Evolutionary conservation across 1,140 invertebrate species (phyloP).

Genomic region (Musca domestica): DNA sequence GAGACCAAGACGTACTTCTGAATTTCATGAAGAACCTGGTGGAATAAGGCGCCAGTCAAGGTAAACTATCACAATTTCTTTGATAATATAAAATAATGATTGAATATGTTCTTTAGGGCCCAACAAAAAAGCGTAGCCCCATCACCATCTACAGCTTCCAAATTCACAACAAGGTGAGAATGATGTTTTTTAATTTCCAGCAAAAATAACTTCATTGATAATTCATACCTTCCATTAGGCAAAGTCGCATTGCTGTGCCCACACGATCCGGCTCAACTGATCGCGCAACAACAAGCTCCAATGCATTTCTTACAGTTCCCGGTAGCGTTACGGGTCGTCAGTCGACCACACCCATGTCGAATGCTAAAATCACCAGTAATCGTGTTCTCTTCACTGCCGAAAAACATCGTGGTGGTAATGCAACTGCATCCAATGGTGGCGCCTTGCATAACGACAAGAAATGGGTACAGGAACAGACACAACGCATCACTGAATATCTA

Average conservation of each 20-base stretch:
- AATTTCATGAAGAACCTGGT: slow-evolving; percentile 32
- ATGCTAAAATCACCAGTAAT: not conserved
- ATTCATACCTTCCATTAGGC: not conserved
- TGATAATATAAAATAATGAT: not conserved
- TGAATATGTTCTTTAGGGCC: not conserved
- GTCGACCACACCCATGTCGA: too few species aligned
- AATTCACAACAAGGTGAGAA: slow-evolving; percentile 10
- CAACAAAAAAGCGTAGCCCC: not conserved
- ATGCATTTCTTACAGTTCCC: too few species aligned
- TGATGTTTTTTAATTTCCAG: too few species aligned
- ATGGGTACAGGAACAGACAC: slow-evolving; percentile 45
- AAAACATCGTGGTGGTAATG: slow-evolving; percentile 26
- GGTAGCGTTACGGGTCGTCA: too few species aligned
- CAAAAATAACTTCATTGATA: too few species aligned
- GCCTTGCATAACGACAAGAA: slow-evolving; percentile 42
- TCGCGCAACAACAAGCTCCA: not conserved
- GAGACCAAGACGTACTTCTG: slow-evolving; percentile 38
- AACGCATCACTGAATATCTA: slow-evolving; percentile 39
- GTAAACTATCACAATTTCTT: too few species aligned
- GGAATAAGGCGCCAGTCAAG: slow-evolving; percentile 34
- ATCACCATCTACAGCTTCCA: slow-evolving; percentile 11
- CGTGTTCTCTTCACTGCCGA: slow-evolving; percentile 35
- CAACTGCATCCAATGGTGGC: not conserved
- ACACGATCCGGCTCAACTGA: slow-evolving; percentile 16
- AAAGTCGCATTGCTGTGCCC: slow-evolving; percentile 15